Evolutionary conservation across 2,113 vertebrate species (phyloP), one percentile per base, ranked within the genome.

Genomic region (Xiphophorus hellerii): DNA sequence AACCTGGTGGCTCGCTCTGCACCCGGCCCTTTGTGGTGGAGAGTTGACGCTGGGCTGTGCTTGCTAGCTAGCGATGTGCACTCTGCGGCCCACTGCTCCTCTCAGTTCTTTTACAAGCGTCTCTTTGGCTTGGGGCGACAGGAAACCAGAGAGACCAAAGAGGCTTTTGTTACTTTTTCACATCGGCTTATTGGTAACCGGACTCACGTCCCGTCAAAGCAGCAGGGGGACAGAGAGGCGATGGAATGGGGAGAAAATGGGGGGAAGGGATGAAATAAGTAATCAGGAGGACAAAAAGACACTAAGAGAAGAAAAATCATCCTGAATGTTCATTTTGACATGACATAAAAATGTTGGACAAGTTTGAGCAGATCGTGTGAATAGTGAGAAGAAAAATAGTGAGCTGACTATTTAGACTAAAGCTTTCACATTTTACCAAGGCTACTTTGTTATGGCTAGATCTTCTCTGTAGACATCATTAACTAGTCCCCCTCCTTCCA

Each of bases 121-220:
- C 86, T 90, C 79, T 89, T 92, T 91, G 78, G 88, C 88, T 81
- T 12, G 76, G 62, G 85, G 88, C 84, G 69, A 88, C 91, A 92
- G 90, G 91, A 92, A 93, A 89, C 88, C 77, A 84, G 85, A 88
- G 89, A 90, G 84, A 86, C 92, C 87, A 91, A 90, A 91, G 89
- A 73, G 73, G 66, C 88, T 90, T 92, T 93, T 90, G 88, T 91
- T 93, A 80, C 72, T 88, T 87, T 82, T 88, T 87, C 80, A 78
- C 87, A 83, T 84, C 76, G 83, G 91, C 86, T 92, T 92, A 93
- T 93, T 91, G 84, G 92, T 92, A 93, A 93, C 91, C 82, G 76
- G 91, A 94, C 87, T 91, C 93, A 91, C 82, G 88, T 87, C 86
- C 87, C 78, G 83, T 88, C 74, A 27, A 88, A 78, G 82, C 84